Conservation (phyloP, 1,140 invertebrate genomes). For the Calephelis virginiensis region DNA sequence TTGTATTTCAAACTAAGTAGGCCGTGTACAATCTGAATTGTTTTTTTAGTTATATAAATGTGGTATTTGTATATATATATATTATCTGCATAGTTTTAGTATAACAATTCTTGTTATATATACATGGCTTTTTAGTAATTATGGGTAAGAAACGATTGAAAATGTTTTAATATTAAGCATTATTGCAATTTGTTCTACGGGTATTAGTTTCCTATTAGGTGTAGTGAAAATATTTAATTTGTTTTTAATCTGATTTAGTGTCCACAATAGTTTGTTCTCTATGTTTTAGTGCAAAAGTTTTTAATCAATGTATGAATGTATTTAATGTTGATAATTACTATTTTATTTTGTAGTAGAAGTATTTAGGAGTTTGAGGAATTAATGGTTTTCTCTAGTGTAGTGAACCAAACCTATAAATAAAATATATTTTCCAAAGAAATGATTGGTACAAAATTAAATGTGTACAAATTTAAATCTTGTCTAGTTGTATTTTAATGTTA, state of each 20-base stretch:
- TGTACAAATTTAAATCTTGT: constrained; percentile 70
- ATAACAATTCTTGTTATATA: constrained; percentile 22
- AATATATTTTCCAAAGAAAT: constrained; percentile 74
- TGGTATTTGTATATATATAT: constrained; percentile 22
- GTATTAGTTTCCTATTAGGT: constrained; percentile 77
- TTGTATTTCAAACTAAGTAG: constrained; percentile 10
- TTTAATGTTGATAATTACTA: constrained; percentile 77
- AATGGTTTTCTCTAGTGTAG: constrained; percentile 51
- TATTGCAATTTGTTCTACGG: constrained; percentile 75
- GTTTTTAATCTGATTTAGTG: constrained; percentile 57
- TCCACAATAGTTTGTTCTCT: constrained; percentile 49
- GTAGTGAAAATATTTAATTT: constrained; percentile 67
- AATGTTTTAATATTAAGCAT: constrained; percentile 31
- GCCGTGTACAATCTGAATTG: constrained; percentile 20
- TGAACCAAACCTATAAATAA: constrained; percentile 36
- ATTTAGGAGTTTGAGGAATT: constrained; percentile 44
- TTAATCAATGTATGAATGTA: constrained; percentile 54
- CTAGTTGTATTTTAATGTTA: constrained; percentile 59
- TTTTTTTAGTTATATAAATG: constrained; percentile 4
- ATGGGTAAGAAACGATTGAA: constrained; percentile 24
- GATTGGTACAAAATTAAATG: constrained; percentile 72
- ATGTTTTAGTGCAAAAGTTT: constrained; percentile 60
- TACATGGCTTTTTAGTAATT: constrained; percentile 35
- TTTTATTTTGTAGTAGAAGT: constrained; percentile 66
- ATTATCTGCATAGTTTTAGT: constrained; percentile 33